Percentiles rank a stretch among this genome's conserved stretches.
Evolutionary conservation across 2,113 vertebrate species (phyloP).

Genomic region (Oriolus oriolus): DNA sequence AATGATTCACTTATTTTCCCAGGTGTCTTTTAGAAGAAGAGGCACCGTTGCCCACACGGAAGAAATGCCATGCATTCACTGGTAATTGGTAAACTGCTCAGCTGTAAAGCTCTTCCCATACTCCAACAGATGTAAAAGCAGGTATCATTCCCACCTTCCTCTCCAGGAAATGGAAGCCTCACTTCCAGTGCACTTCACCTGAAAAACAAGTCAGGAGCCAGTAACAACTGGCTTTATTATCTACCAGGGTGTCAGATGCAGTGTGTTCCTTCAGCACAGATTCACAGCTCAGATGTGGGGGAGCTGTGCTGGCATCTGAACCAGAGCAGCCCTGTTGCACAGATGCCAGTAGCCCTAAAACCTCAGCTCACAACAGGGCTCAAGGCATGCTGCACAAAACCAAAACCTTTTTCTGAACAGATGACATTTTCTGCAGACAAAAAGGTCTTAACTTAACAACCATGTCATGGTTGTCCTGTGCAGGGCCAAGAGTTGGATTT

Average conservation of each 20-base stretch:
- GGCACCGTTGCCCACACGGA: background rate
- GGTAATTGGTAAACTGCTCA: background rate
- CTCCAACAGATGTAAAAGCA: background rate
- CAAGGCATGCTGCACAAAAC: background rate
- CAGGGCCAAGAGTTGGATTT: background rate
- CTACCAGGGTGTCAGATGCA: background rate
- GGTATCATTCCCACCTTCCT: background rate
- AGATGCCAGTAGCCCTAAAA: background rate
- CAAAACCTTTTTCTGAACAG: background rate
- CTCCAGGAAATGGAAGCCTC: background rate
- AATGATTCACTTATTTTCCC: background rate
- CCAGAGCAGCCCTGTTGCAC: background rate
- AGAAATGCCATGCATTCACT: background rate
- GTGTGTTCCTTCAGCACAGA: background rate
- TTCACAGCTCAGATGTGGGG: fast-evolving
- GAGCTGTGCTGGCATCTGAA: background rate
- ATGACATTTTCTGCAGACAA: background rate
- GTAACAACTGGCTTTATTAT: background rate
- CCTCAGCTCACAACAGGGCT: background rate
- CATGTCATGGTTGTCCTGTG: background rate
- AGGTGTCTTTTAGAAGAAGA: background rate
- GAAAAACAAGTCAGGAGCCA: background rate
- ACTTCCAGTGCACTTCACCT: background rate
- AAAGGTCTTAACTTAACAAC: background rate
- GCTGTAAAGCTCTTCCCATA: background rate